Conservation (phyloP, 2,113 vertebrate genomes). For the Hippoglossus stenolepis region DNA sequence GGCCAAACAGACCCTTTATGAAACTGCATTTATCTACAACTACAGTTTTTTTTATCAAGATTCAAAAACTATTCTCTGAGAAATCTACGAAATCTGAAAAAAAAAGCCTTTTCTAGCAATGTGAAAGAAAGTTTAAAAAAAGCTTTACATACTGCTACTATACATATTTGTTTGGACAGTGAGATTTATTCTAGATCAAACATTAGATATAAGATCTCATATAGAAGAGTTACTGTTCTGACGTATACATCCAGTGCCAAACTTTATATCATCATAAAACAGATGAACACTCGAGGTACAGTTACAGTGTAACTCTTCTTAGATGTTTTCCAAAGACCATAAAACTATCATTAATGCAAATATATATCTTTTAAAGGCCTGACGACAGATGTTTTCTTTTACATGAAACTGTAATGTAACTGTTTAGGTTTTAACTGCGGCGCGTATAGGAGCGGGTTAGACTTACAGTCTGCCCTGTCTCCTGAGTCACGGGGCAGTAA, state of each 20-base stretch:
- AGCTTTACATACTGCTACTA: not conserved
- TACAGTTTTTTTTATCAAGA: too few relatives aligned
- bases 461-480: conserved; percentile 20
- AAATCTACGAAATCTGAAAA: too few relatives aligned
- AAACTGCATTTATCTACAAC: too few relatives aligned
- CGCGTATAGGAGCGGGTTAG: conserved; percentile 4
- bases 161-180: conserved; percentile 3
- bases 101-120: too few relatives aligned
- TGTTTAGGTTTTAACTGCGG: conserved; percentile 1
- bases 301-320: conserved; percentile 17
- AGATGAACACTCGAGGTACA: not conserved
- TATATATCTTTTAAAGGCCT: conserved; percentile 9
- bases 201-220: not conserved
- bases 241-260: conserved; percentile 1
- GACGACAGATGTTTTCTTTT: conserved; percentile 45
- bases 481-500: conserved; percentile 49
- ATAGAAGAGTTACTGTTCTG: conserved; percentile 10
- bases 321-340: conserved; percentile 26
- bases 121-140: not conserved
- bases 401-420: conserved; percentile 24
- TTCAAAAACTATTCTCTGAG: too few relatives aligned
- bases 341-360: conserved; percentile 28
- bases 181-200: not conserved
- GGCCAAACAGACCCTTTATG: too few relatives aligned
- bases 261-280: conserved; percentile 38